phyloP scores from a whole-genome alignment of 1,140 invertebrate species.

The Pseudomyrmex concolor region DNA sequence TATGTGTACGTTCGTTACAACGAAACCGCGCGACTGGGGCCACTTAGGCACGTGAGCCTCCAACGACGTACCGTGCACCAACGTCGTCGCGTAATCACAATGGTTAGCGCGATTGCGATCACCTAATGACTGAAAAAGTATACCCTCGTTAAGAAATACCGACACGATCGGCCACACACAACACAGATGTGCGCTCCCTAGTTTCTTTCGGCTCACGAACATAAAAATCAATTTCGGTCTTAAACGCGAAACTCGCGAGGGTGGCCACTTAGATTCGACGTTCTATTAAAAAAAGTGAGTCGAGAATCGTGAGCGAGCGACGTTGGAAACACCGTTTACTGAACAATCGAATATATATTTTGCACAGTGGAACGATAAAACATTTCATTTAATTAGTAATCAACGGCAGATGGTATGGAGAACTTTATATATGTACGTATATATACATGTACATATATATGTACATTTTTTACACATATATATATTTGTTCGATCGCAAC shows the following conservation, averaged over 20 bases:
- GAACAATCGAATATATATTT: neutral
- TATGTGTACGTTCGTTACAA: conserved; percentile 13
- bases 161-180: conserved; percentile 75
- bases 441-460: too few species aligned
- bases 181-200: neutral
- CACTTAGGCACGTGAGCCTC: conserved; percentile 66
- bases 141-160: conserved; percentile 82
- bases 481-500: neutral
- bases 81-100: conserved; percentile 78
- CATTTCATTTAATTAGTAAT: conserved; percentile 44
- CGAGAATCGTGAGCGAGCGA: neutral
- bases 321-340: too few species aligned
- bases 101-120: conserved; percentile 82
- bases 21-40: conserved; percentile 31
- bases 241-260: conserved; percentile 4
- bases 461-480: too few species aligned
- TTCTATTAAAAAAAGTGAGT: neutral
- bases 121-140: conserved; percentile 81
- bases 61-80: conserved; percentile 59
- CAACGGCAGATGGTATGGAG: conserved; percentile 26
- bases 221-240: conserved; percentile 57
- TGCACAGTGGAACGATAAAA: neutral
- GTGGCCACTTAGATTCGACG: conserved; percentile 22
- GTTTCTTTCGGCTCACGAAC: conserved; percentile 34
- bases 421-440: neutral